Evolutionary conservation across 2,888 invertebrate genomes (phyloP).

Genomic region (Polymixis flavicincta): DNA sequence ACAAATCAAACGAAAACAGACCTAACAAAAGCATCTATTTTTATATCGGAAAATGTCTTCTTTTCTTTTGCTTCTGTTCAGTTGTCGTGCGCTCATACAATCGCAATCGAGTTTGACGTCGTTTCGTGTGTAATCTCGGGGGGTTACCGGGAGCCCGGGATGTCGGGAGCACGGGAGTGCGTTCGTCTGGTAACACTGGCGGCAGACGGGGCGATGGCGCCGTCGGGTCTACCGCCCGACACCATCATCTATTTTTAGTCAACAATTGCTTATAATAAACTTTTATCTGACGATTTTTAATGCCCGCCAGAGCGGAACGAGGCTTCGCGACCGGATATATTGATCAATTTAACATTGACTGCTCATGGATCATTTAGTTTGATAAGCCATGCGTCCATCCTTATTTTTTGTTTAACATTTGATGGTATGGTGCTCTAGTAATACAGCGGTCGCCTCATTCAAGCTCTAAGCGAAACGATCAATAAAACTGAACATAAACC

Average conservation of each 20-base stretch:
- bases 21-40: constrained; percentile 25
- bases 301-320: constrained; percentile 37
- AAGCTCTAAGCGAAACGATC: constrained; percentile 29
- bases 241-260: constrained; percentile 73
- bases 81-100: constrained; percentile 52
- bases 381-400: constrained; percentile 8
- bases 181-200: constrained; percentile 66
- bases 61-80: constrained; percentile 36
- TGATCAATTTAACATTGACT: constrained; percentile 29
- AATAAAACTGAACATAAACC: constrained; percentile 43
- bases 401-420: constrained; percentile 22
- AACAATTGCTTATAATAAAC: constrained; percentile 67
- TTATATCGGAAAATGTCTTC: constrained; percentile 17
- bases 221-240: constrained; percentile 81
- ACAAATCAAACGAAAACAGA: constrained; percentile 14
- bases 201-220: constrained; percentile 74
- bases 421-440: constrained; percentile 18
- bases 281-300: constrained; percentile 59
- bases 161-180: constrained; percentile 56
- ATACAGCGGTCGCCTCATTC: constrained; percentile 13
- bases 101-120: constrained; percentile 71
- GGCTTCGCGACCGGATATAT: constrained; percentile 36
- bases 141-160: constrained; percentile 68
- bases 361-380: constrained; percentile 24
- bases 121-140: constrained; percentile 71